Base-by-base conservation (phyloP, 2,797 vertebrate species). In the Falco berigora region DNA sequence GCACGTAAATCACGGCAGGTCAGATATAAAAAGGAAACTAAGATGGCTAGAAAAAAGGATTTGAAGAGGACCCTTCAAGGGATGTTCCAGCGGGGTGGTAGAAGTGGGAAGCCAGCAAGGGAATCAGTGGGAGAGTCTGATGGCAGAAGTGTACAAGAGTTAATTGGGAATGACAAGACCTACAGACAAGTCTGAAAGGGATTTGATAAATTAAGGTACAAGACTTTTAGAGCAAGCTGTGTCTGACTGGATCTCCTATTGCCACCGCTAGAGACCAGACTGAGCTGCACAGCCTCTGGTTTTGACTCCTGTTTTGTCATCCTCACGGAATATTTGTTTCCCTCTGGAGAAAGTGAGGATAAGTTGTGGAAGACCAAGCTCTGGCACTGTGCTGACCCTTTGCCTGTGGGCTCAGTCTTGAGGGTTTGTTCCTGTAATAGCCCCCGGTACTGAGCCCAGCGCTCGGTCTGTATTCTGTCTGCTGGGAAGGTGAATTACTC, bases 241-340 rank as follows among this genome's bases (percentile, higher is more conserved):
- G 27, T 38, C 36, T 50, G 40, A 42, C 0, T 1, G 30, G 4
- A 12, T 46, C 18, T 72, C 42, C 59, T 8, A 5, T 3, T 20
- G 36, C 47, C 6, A 1, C 5, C 0, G 0, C 1, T 42, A 67
- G 61, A 49, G 56, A 34, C 46, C 14, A 18, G 6, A 4, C 21
- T 19, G 55, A 58, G 28, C 32, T 34, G 44, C 16, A 2, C 2
- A 3, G 23, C 2, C 50, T 49, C 32, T 15, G 46, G 4, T 10
- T 46, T 53, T 27, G 18, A 20, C 15, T 13, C 16, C 8, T 58
- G 3, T 1, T 24, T 50, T 44, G 40, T 22, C 30, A 10, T 32
- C 44, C 23, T 46, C 3, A 1, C 25, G 47, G 21, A 69, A 9
- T 1, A 0, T 46, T 83, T 28, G 4, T 36, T 8, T 36, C 40